Evolutionary conservation across 2,797 vertebrate species (phyloP).

Genomic region (Galago senegalensis): DNA sequence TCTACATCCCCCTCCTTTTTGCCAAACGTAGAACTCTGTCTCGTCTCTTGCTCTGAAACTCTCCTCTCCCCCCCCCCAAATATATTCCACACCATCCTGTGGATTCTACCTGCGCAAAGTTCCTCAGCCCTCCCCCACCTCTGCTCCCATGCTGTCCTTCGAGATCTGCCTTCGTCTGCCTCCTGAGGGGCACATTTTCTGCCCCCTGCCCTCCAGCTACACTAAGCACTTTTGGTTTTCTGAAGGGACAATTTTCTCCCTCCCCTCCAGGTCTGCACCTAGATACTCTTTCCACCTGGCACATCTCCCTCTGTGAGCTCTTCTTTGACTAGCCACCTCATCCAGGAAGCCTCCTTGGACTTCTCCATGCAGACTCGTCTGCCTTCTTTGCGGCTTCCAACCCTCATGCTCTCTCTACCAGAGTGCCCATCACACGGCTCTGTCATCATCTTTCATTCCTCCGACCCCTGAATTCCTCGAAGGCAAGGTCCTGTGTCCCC

Average conservation of each 20-base stretch:
- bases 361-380: neutral
- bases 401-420: neutral
- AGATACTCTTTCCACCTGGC: neutral
- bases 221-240: neutral
- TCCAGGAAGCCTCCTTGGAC: neutral
- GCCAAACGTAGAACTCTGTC: neutral
- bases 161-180: neutral
- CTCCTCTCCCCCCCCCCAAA: neutral
- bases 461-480: slow-evolving; percentile 71
- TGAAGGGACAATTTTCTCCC: neutral
- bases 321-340: neutral
- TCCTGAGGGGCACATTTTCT: neutral
- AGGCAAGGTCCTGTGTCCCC: slow-evolving; percentile 43
- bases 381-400: neutral
- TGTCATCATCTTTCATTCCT: neutral
- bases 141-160: neutral
- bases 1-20: neutral
- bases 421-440: neutral
- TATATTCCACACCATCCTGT: neutral
- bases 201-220: neutral
- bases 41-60: neutral
- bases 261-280: neutral
- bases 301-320: neutral
- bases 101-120: neutral
- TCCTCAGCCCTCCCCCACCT: neutral